Evolutionary conservation across 2,888 invertebrate species (phyloP).

Genomic region (Drosophila borborema): DNA sequence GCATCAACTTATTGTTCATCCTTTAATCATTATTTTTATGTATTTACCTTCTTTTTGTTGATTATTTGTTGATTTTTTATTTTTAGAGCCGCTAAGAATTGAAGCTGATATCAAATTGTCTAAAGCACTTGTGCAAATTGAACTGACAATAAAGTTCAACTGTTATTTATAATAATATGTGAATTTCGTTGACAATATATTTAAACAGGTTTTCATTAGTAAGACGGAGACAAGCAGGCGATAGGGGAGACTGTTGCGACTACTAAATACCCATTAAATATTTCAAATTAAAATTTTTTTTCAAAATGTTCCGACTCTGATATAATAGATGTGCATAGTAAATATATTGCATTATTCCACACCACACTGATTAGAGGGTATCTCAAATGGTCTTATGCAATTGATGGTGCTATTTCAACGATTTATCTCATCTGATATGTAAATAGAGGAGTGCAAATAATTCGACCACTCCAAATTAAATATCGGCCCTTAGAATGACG

Average conservation of each 20-base stretch:
- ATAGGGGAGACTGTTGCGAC: background rate
- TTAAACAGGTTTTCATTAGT: conserved; percentile 50
- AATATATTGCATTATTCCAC: background rate
- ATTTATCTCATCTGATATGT: conserved; percentile 46
- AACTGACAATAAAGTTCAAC: conserved; percentile 21
- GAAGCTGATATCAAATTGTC: conserved; percentile 26
- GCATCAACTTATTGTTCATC: background rate
- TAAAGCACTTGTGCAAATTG: conserved; percentile 48
- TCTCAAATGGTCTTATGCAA: background rate
- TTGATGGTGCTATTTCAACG: background rate
- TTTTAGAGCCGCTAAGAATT: conserved; percentile 22
- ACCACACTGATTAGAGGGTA: conserved; percentile 9
- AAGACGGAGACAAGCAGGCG: background rate
- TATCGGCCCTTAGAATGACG: conserved; percentile 36
- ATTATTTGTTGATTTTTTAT: background rate
- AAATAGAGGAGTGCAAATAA: conserved; percentile 35
- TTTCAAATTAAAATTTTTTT: background rate
- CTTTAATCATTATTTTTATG: background rate
- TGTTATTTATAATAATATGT: conserved; percentile 10
- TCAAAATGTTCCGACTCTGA: background rate
- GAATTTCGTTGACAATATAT: conserved; percentile 12
- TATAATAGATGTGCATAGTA: background rate
- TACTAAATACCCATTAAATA: background rate
- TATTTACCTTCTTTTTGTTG: background rate
- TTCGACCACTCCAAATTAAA: conserved; percentile 6